Conservation (phyloP, 2,113 vertebrate genomes). For the Notechis scutatus region DNA sequence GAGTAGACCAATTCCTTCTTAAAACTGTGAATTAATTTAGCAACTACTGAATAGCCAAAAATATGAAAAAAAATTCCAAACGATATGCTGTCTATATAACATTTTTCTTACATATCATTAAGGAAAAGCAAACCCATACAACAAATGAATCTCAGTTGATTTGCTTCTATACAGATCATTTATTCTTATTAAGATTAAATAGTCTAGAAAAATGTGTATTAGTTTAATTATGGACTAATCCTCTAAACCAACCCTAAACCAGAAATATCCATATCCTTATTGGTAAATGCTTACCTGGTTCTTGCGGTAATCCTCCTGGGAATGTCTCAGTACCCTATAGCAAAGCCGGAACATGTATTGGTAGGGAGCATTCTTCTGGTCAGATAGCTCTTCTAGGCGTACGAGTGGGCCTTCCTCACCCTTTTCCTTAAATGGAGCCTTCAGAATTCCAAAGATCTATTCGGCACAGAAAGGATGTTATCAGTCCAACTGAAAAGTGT, state of each 20-base stretch:
- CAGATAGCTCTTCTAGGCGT: constrained; percentile 87
- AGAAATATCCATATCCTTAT: rapidly evolving
- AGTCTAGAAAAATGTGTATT: neutral
- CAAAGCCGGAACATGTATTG: constrained; percentile 98
- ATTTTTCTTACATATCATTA: neutral
- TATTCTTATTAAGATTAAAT: neutral
- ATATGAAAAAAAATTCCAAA: neutral
- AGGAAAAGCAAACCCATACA: neutral
- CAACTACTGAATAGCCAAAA: neutral
- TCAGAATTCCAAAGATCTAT: constrained; percentile 96
- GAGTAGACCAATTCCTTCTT: neutral
- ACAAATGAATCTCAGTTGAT: neutral
- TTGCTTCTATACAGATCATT: neutral
- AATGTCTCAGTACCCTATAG: constrained; percentile 92
- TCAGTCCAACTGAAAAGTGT: neutral
- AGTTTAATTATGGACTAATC: neutral
- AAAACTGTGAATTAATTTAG: neutral
- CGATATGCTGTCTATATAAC: neutral
- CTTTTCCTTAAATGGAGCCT: constrained; percentile 90
- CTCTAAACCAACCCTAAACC: neutral
- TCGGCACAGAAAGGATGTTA: neutral
- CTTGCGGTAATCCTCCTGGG: constrained; percentile 97
- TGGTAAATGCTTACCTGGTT: constrained; percentile 80
- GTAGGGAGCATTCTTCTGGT: constrained; percentile 95
- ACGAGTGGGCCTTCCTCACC: constrained; percentile 84